These are phyloP conservation scores for Phrixothrix hirtus DNA, from an alignment of 2,888 invertebrate genomes.

Conservation along the genomic window DNA sequence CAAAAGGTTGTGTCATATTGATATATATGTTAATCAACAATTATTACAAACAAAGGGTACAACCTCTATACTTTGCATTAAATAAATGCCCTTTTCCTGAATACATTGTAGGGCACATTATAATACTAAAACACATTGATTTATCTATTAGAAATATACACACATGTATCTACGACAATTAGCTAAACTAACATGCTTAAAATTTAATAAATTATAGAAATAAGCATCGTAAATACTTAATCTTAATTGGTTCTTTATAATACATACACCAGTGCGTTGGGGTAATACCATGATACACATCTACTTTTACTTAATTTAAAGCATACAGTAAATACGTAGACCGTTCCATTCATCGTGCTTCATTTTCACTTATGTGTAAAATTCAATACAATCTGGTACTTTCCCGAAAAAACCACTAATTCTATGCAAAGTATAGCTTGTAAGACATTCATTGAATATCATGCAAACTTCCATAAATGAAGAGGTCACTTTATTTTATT, in stretches of 20 bases:
- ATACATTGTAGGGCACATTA: conserved; percentile 40
- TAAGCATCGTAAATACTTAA: too few relatives aligned
- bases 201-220: conserved; percentile 1
- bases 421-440: conserved; percentile 93
- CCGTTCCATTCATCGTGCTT: too few relatives aligned
- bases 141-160: conserved; percentile 11
- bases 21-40: conserved; percentile 56
- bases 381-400: conserved; percentile 18
- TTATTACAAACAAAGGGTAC: conserved; percentile 58
- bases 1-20: conserved; percentile 46
- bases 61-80: conserved; percentile 92
- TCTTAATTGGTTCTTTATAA: neutral
- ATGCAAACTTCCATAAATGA: conserved; percentile 35
- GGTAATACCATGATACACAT: too few relatives aligned
- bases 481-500: conserved; percentile 32
- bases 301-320: too few relatives aligned
- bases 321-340: too few relatives aligned
- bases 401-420: conserved; percentile 84
- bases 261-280: neutral
- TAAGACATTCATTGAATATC: conserved; percentile 52
- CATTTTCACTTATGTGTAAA: too few relatives aligned
- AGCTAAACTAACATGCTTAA: conserved; percentile 4
- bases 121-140: conserved; percentile 15
- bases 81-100: conserved; percentile 81
- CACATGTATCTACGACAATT: conserved; percentile 18